Conservation (phyloP, 2,888 invertebrate genomes). For the Lumbricus terrestris region DNA sequence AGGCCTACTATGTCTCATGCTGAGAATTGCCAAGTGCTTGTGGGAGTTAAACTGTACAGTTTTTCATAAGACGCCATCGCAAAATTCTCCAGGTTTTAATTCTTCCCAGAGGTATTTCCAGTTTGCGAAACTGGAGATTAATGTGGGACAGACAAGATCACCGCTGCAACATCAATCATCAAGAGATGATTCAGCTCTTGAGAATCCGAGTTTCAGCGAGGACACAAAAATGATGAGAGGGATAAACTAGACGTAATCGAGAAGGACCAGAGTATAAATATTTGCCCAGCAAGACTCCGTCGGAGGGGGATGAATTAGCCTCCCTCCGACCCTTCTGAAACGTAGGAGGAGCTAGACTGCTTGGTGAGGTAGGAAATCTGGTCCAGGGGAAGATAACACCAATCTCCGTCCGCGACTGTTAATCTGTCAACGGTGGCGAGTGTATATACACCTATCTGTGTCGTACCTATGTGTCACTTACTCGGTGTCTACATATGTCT, state of each 20-base stretch:
- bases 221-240: background rate
- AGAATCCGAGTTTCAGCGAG: background rate
- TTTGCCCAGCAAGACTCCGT: background rate
- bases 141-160: background rate
- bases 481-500: background rate
- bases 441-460: background rate
- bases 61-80: no score
- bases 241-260: background rate
- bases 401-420: background rate
- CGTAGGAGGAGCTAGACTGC: background rate
- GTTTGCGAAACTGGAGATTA: background rate
- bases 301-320: no score
- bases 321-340: background rate
- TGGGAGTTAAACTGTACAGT: no score
- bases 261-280: no score
- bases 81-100: no score
- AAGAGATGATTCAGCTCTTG: background rate
- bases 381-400: background rate
- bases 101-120: no score
- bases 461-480: background rate
- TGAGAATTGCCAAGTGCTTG: no score
- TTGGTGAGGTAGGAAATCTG: background rate
- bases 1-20: no score
- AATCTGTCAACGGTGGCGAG: background rate
- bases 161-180: background rate